Conservation (phyloP, 2,888 invertebrate genomes). For the Phorcus lineatus region DNA sequence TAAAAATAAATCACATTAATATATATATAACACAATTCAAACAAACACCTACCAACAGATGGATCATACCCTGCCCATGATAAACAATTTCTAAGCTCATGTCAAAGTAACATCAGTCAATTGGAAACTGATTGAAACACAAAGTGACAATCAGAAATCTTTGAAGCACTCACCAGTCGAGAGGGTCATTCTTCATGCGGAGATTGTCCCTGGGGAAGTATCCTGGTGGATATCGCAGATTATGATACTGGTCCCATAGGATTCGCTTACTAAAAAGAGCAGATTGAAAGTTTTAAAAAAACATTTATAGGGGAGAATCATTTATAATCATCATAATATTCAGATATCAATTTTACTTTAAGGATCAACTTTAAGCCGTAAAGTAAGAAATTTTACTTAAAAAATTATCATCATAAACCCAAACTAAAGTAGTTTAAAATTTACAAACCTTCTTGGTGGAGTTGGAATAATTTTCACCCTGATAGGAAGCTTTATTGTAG, state of each 20-base stretch:
- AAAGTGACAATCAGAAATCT: too few relatives aligned
- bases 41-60: too few relatives aligned
- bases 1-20: too few relatives aligned
- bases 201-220: slow-evolving; percentile 97
- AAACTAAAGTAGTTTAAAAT: too few relatives aligned
- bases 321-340: too few relatives aligned
- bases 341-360: not conserved
- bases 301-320: not conserved
- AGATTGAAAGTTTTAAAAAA: not conserved
- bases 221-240: slow-evolving; percentile 94
- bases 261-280: slow-evolving; percentile 83
- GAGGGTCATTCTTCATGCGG: slow-evolving; percentile 92
- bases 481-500: slow-evolving; percentile 80
- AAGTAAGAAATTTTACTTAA: too few relatives aligned
- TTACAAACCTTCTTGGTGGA: slow-evolving; percentile 85
- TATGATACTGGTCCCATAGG: slow-evolving; percentile 98
- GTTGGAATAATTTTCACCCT: slow-evolving; percentile 92
- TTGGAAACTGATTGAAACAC: too few relatives aligned
- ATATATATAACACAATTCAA: too few relatives aligned
- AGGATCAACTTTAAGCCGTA: not conserved
- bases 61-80: too few relatives aligned
- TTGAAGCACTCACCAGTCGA: slow-evolving; percentile 84
- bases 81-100: too few relatives aligned
- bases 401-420: too few relatives aligned
- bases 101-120: too few relatives aligned